Evolutionary conservation across 1,140 invertebrate genomes (phyloP), one percentile per base, ranked within the genome.

Genomic region (Drosophila pseudoobscura): DNA sequence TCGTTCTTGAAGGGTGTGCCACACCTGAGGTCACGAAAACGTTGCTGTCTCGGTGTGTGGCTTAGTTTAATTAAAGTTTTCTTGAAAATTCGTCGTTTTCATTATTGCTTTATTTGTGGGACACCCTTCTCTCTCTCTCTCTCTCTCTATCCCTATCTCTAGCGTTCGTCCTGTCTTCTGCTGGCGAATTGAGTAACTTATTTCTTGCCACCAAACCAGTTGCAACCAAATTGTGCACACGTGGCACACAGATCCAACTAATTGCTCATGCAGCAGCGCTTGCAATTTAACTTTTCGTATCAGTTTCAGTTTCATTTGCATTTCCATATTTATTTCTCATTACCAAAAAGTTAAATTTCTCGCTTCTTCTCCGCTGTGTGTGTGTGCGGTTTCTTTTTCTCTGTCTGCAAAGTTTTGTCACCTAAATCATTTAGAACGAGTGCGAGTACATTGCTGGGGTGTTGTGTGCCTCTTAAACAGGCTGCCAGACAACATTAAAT

Each of bases 1-100:
- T 65, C 26, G n/a, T 26, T 17, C 54, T 57, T 61, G 55, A 58
- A 68, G 83, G 83, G 82, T 83, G 82, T 64, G 82, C 80, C 78
- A 65, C 82, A 87, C 84, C 76, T 79, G 56, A 68, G 83, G 82
- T 88, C 82, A 88, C 74, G 78, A 64, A 64, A 52, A 50, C 52
- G 35, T 56, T 51, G 62, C 50, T 47, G 20, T 66, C 54, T 45
- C 20, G 43, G 62, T 65, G 52, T 73, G 75, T 75, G 63, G 69
- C 64, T 69, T 72, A 70, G 77, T 85, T 87, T 87, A 87, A 87
- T 87, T 87, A 87, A 87, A 87, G 82, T 88, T 82, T 69, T 72
- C 61, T 72, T 64, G 66, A 87, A 87, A 75, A 78, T 88, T 85
- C 74, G 83, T 64, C 65, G 64, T 57, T 58, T 56, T 59, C 61